These are phyloP conservation scores for Coelopa frigida DNA, from an alignment of 1,140 invertebrate genomes.

Conservation along the genomic window DNA sequence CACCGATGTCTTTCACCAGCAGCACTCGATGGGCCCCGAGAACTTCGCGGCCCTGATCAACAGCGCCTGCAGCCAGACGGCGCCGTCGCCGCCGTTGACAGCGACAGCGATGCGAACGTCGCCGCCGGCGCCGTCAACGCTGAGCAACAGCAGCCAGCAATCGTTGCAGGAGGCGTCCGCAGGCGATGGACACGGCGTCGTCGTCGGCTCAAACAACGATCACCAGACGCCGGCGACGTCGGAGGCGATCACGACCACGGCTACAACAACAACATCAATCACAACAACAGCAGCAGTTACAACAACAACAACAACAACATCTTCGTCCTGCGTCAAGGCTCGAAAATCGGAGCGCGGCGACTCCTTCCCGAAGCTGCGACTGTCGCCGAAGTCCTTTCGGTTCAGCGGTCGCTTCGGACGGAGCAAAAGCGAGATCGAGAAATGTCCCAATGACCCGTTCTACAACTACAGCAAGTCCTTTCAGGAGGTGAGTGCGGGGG, in stretches of 20 bases:
- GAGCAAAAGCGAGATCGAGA: conserved; percentile 41
- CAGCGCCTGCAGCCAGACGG: conserved; percentile 23
- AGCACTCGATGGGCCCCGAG: conserved; percentile 17
- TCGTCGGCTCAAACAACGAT: neutral
- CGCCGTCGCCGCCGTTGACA: conserved; percentile 25
- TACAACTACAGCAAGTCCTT: conserved; percentile 42
- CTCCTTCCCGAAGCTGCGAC: conserved; percentile 36
- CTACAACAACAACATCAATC: neutral
- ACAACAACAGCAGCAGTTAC: neutral
- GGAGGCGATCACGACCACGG: neutral
- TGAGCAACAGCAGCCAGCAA: conserved; percentile 4
- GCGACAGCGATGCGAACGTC: conserved; percentile 18
- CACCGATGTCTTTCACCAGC: conserved; percentile 34
- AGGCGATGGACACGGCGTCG: conserved; percentile 4
- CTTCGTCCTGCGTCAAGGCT: conserved; percentile 13
- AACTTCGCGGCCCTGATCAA: conserved; percentile 32
- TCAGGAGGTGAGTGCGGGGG: conserved; percentile 38
- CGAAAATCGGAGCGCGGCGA: conserved; percentile 39
- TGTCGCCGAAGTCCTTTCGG: conserved; percentile 40
- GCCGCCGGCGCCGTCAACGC: conserved; percentile 12
- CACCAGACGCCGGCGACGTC: neutral
- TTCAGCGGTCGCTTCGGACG: conserved; percentile 41
- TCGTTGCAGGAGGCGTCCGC: neutral
- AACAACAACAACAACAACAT: neutral
- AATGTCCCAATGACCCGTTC: conserved; percentile 36